Evolutionary conservation across 2,797 vertebrate genomes (phyloP).

Genomic region (Mus minutoides): DNA sequence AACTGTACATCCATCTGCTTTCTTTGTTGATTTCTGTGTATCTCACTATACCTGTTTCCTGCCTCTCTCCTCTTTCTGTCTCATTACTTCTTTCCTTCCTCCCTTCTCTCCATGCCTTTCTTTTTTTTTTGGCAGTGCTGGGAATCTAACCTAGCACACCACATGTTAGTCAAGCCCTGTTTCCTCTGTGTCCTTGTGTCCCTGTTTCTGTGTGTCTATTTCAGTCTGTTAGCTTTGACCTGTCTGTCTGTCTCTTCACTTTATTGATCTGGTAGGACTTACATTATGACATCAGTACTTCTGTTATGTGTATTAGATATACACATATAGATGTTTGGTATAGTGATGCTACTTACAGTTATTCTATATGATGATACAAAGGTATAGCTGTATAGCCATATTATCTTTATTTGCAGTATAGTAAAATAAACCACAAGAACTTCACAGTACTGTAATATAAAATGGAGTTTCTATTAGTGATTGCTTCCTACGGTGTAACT

Average conservation of each 20-base stretch:
- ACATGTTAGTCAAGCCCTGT: background rate
- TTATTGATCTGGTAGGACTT: background rate
- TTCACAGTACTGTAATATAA: background rate
- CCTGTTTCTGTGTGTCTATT: background rate
- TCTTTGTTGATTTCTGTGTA: background rate
- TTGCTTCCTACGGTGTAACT: background rate
- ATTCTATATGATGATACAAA: background rate
- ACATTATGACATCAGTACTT: background rate
- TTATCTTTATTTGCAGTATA: background rate
- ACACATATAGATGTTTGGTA: background rate
- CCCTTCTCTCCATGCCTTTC: background rate
- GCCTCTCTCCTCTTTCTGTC: no score
- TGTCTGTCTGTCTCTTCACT: background rate
- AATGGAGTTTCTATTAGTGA: background rate
- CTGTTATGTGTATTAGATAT: background rate
- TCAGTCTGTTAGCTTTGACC: background rate
- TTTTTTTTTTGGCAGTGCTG: background rate
- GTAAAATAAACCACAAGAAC: background rate
- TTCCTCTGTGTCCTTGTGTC: background rate
- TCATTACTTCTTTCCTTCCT: background rate
- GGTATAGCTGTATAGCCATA: background rate
- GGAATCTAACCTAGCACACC: background rate
- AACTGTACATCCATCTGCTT: background rate
- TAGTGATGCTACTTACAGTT: background rate
- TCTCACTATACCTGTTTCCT: background rate